phyloP scores from a whole-genome alignment of 2,888 invertebrate species.

The Eupithecia vulgata region DNA sequence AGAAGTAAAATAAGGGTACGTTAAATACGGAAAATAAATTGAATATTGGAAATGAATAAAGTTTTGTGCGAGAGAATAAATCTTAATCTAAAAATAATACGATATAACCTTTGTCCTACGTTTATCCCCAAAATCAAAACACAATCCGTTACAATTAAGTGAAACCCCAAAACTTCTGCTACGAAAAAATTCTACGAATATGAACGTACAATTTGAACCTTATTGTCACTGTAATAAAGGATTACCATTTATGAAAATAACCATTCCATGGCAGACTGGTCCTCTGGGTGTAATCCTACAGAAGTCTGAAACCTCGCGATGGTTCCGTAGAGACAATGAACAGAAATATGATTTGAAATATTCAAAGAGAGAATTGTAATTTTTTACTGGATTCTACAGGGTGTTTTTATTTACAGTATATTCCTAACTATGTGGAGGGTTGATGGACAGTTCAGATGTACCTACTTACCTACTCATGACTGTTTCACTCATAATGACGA shows the following conservation, averaged over 20 bases:
- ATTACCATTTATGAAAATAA: not conserved
- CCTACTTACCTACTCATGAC: too few species aligned
- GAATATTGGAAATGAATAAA: not conserved
- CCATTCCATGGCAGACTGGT: not conserved
- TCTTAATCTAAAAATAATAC: not conserved
- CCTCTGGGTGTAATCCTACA: not conserved
- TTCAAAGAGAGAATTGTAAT: not conserved
- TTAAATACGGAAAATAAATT: not conserved
- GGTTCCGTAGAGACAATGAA: slow-evolving; percentile 13
- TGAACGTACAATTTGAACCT: not conserved
- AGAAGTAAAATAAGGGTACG: too few species aligned
- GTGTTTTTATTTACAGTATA: not conserved
- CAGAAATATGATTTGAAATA: slow-evolving; percentile 3
- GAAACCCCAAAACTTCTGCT: slow-evolving; percentile 18
- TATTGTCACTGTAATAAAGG: not conserved
- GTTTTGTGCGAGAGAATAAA: not conserved
- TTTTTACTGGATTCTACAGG: not conserved
- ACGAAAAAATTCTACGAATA: not conserved
- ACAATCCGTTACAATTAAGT: slow-evolving; percentile 28
- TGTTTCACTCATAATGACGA: too few species aligned
- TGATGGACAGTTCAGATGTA: too few species aligned
- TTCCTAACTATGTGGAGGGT: too few species aligned
- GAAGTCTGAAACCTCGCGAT: slow-evolving; percentile 3
- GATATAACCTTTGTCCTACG: not conserved
- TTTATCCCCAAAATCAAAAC: slow-evolving; percentile 19